Percentiles rank a stretch among this genome's conserved stretches.
phyloP scores from a whole-genome alignment of 2,113 vertebrate species.

The Diadophis punctatus region DNA sequence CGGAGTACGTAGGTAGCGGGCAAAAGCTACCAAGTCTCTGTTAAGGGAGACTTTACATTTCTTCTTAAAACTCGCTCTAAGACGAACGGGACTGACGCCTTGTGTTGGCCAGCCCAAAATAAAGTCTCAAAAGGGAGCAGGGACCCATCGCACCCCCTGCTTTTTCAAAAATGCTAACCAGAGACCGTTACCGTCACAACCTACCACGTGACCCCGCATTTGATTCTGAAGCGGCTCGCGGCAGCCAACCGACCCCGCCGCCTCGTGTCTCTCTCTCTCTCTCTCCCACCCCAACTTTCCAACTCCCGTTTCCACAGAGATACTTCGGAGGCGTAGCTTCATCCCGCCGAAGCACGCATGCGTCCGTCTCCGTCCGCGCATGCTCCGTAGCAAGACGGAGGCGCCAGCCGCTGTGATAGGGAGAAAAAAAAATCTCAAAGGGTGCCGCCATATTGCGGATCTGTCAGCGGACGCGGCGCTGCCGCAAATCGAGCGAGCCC shows the following conservation, averaged over 20 bases:
- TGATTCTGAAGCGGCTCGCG: neutral
- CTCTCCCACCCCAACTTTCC: no score
- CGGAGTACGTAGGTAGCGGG: neutral
- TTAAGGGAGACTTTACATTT: neutral
- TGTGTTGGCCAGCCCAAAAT: neutral
- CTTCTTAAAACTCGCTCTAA: neutral
- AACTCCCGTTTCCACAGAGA: neutral
- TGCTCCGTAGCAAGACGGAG: neutral
- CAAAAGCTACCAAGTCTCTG: neutral
- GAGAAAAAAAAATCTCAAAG: constrained; percentile 23
- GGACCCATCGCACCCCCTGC: neutral
- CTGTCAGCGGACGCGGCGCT: constrained; percentile 55
- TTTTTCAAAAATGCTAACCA: neutral
- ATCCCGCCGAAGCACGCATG: constrained; percentile 24
- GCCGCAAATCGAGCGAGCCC: neutral
- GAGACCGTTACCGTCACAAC: neutral
- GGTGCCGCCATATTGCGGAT: constrained; percentile 70
- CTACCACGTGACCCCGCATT: neutral
- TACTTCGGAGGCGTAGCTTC: constrained; percentile 7
- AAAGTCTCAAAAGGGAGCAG: neutral
- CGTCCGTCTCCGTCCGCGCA: neutral
- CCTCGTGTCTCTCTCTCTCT: no score
- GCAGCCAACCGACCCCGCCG: neutral
- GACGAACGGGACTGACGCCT: neutral
- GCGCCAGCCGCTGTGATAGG: constrained; percentile 17